Conservation (phyloP, 2,888 invertebrate genomes). For the Lycophotia porphyrea region DNA sequence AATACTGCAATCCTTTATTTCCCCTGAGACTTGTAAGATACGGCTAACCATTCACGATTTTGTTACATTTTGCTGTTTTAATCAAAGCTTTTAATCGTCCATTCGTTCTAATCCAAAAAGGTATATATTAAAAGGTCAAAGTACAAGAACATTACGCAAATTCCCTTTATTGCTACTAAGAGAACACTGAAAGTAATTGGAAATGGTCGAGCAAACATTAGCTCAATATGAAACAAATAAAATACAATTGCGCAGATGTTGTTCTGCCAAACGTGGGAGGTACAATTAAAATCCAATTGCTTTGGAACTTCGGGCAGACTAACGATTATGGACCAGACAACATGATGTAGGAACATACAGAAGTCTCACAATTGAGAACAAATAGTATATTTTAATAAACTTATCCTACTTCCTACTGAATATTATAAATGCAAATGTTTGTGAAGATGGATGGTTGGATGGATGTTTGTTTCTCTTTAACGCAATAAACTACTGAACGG, state of each 20-base stretch:
- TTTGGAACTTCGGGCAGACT: slow-evolving; percentile 53
- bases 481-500: too few relatives aligned
- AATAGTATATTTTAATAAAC: too few relatives aligned
- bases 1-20: slow-evolving; percentile 31
- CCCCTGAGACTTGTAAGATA: slow-evolving; percentile 5
- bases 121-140: slow-evolving; percentile 25
- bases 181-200: slow-evolving; percentile 60
- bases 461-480: too few relatives aligned
- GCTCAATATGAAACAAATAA: slow-evolving; percentile 63
- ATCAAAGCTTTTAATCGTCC: slow-evolving; percentile 20
- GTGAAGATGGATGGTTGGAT: too few relatives aligned
- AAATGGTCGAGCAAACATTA: slow-evolving; percentile 59
- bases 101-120: slow-evolving; percentile 6
- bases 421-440: too few relatives aligned
- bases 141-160: slow-evolving; percentile 51
- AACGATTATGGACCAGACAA: slow-evolving; percentile 51
- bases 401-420: too few relatives aligned
- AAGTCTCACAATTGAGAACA: slow-evolving; percentile 16
- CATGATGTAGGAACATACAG: slow-evolving; percentile 17
- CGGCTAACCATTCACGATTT: background rate
- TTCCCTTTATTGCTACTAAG: slow-evolving; percentile 53
- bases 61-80: slow-evolving; percentile 10
- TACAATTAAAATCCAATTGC: slow-evolving; percentile 62
- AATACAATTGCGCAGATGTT: slow-evolving; percentile 58
- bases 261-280: slow-evolving; percentile 57